These are phyloP conservation scores for Temnothorax rugatulus DNA, from an alignment of 2,888 invertebrate genomes.

Conservation along the genomic window DNA sequence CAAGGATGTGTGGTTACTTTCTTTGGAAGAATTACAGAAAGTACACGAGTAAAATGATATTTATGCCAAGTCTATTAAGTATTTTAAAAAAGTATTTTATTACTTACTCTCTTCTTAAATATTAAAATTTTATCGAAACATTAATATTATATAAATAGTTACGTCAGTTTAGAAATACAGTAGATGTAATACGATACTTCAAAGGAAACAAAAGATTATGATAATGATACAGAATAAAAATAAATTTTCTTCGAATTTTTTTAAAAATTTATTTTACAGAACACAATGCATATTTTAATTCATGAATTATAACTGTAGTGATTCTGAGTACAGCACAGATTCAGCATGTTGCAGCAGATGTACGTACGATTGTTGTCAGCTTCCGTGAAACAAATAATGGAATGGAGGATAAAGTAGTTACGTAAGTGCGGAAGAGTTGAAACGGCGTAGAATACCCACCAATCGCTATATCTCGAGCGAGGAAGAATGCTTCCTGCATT, in stretches of 20 bases:
- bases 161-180: neutral
- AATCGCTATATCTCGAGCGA: slow-evolving; percentile 33
- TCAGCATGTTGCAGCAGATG: neutral
- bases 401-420: slow-evolving; percentile 37
- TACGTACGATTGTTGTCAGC: slow-evolving; percentile 9
- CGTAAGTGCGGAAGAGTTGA: slow-evolving; percentile 48
- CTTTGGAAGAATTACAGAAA: neutral
- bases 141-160: too few relatives aligned
- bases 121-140: neutral
- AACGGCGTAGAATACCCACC: slow-evolving; percentile 25
- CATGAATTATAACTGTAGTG: neutral
- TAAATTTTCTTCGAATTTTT: neutral
- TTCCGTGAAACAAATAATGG: slow-evolving; percentile 24
- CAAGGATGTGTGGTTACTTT: neutral
- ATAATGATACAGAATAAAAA: slow-evolving; percentile 12
- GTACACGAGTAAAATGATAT: neutral
- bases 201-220: neutral
- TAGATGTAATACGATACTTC: neutral
- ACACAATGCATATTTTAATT: slow-evolving; percentile 1
- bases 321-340: neutral
- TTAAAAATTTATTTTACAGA: neutral
- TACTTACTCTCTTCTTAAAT: neutral
- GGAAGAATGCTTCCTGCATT: slow-evolving; percentile 49
- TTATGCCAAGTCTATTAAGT: neutral
- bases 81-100: neutral